phyloP scores from a whole-genome alignment of 1,140 invertebrate genomes.

The Bradynema listronoti region DNA sequence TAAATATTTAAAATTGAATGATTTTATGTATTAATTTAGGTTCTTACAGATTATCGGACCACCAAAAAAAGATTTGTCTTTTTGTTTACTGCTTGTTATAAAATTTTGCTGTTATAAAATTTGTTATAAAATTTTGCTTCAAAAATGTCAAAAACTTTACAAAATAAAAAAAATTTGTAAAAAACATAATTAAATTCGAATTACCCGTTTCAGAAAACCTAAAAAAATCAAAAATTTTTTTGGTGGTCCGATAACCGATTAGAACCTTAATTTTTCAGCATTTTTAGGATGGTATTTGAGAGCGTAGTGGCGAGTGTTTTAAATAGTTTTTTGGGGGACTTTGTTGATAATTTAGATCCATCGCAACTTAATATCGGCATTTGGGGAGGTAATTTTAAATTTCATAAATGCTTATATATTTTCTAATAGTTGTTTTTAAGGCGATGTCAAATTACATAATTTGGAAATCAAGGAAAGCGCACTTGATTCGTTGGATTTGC shows the following conservation, averaged over 20 bases:
- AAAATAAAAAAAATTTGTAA: too few species aligned
- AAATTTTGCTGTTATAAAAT: not conserved
- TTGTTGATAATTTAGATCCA: conserved; percentile 88
- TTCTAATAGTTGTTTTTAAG: conserved; percentile 64
- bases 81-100: not conserved
- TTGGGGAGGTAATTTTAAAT: conserved; percentile 75
- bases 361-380: conserved; percentile 87
- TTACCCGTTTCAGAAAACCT: too few species aligned
- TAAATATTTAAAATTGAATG: too few species aligned
- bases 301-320: conserved; percentile 79
- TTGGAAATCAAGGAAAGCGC: conserved; percentile 83
- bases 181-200: too few species aligned
- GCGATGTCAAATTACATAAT: conserved; percentile 86
- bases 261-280: too few species aligned
- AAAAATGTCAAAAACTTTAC: too few species aligned
- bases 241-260: too few species aligned
- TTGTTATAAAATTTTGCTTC: too few species aligned
- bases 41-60: too few species aligned
- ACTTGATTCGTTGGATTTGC: conserved; percentile 61
- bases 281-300: conserved; percentile 99
- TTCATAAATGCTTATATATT: conserved; percentile 13
- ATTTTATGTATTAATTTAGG: too few species aligned
- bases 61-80: not conserved
- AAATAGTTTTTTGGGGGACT: conserved; percentile 84
- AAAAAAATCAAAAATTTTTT: too few species aligned